Evolutionary conservation across 2,888 invertebrate species (phyloP).

Genomic region (Drosophila gaucha): DNA sequence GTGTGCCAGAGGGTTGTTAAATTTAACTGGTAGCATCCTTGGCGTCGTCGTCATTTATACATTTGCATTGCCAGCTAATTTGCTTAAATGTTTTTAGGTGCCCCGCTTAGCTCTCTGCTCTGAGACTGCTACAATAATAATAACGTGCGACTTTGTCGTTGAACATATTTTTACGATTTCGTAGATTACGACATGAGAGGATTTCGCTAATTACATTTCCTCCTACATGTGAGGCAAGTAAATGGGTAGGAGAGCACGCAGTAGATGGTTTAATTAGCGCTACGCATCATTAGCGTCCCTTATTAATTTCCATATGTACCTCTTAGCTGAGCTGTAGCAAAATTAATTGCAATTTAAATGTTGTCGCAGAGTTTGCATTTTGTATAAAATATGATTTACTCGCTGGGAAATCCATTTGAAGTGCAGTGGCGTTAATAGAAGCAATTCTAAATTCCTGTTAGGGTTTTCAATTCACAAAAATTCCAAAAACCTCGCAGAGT

Average conservation of each 20-base stretch:
- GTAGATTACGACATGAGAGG: constrained; percentile 70
- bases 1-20: constrained; percentile 62
- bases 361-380: constrained; percentile 28
- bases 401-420: constrained; percentile 39
- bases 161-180: constrained; percentile 77
- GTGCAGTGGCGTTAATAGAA: constrained; percentile 54
- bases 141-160: constrained; percentile 73
- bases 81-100: constrained; percentile 77
- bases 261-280: constrained; percentile 66
- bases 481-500: constrained; percentile 39
- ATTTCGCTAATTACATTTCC: constrained; percentile 74
- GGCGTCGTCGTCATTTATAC: constrained; percentile 77
- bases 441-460: constrained; percentile 3
- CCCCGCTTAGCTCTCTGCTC: constrained; percentile 14
- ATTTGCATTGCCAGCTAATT: constrained; percentile 81
- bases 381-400: constrained; percentile 46
- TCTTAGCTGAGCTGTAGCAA: constrained; percentile 35
- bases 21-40: constrained; percentile 69
- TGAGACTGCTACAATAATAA: constrained; percentile 65
- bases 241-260: not conserved
- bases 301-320: constrained; percentile 62
- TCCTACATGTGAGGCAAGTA: not conserved
- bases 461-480: constrained; percentile 43
- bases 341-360: constrained; percentile 73
- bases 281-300: constrained; percentile 59